Percentiles rank a stretch among this genome's conserved stretches.
Conservation (phyloP, 2,797 vertebrate species). For the Acanthornis magna region DNA sequence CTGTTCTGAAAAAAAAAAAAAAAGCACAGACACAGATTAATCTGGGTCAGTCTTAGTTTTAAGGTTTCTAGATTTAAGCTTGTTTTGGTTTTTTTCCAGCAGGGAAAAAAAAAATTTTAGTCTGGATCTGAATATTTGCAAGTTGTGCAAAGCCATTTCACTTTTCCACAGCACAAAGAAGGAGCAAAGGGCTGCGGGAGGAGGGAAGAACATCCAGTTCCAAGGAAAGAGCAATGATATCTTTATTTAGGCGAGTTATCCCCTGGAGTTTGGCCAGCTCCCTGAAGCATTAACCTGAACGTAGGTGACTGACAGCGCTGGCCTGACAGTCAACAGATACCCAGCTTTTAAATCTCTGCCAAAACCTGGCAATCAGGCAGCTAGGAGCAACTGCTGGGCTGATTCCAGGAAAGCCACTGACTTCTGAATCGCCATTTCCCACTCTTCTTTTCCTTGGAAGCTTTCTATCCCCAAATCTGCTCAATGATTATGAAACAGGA, state of each 20-base stretch:
- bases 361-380: not conserved
- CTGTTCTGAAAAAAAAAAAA: not conserved
- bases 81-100: not conserved
- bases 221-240: not conserved
- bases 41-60: not conserved
- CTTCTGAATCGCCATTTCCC: not conserved
- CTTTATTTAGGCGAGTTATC: not conserved
- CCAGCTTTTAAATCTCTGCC: not conserved
- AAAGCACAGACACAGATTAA: not conserved
- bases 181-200: not conserved
- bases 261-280: slow-evolving; percentile 3
- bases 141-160: not conserved
- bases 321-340: not conserved
- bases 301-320: not conserved
- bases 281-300: not conserved
- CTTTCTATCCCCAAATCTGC: not conserved
- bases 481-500: not conserved
- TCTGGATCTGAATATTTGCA: not conserved
- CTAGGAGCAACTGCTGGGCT: not conserved
- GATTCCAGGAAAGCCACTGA: not conserved
- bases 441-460: not conserved
- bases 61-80: not conserved
- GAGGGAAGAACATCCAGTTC: not conserved
- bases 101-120: not conserved
- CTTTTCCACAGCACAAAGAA: not conserved